Percentiles rank a stretch among this genome's conserved stretches.
Evolutionary conservation across 2,888 invertebrate genomes (phyloP).

Genomic region (Siphonodentalium dalli): DNA sequence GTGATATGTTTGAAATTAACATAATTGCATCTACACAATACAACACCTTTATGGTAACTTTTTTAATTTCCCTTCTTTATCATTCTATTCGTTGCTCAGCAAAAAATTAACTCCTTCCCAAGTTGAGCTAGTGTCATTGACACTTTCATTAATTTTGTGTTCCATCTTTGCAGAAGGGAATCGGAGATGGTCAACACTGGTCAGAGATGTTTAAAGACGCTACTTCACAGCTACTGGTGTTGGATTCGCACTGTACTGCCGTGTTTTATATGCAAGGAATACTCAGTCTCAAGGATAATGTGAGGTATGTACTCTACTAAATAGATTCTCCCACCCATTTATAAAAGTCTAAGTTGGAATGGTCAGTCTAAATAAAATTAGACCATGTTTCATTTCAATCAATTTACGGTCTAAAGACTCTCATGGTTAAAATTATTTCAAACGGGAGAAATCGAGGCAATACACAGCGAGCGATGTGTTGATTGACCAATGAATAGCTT

Average conservation of each 20-base stretch:
- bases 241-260: slow-evolving; percentile 16
- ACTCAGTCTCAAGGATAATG: slow-evolving; percentile 14
- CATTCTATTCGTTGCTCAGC: not conserved
- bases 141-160: not conserved
- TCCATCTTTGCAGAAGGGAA: slow-evolving; percentile 18
- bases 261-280: slow-evolving; percentile 29
- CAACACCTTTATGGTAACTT: too few relatives aligned
- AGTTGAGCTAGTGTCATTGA: not conserved
- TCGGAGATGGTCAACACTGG: slow-evolving; percentile 1
- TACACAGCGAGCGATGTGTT: too few relatives aligned
- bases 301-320: slow-evolving; percentile 16
- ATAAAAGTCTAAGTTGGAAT: too few relatives aligned
- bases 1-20: too few relatives aligned
- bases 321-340: too few relatives aligned
- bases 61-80: not conserved
- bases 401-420: too few relatives aligned
- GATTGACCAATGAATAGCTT: too few relatives aligned
- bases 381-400: too few relatives aligned
- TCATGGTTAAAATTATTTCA: too few relatives aligned
- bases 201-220: slow-evolving; percentile 24
- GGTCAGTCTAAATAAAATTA: too few relatives aligned
- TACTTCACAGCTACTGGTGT: slow-evolving; percentile 14
- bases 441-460: too few relatives aligned
- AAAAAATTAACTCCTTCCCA: not conserved
- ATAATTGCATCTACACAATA: too few relatives aligned